phyloP scores from a whole-genome alignment of 2,113 vertebrate species.

The Calyptomena viridis region DNA sequence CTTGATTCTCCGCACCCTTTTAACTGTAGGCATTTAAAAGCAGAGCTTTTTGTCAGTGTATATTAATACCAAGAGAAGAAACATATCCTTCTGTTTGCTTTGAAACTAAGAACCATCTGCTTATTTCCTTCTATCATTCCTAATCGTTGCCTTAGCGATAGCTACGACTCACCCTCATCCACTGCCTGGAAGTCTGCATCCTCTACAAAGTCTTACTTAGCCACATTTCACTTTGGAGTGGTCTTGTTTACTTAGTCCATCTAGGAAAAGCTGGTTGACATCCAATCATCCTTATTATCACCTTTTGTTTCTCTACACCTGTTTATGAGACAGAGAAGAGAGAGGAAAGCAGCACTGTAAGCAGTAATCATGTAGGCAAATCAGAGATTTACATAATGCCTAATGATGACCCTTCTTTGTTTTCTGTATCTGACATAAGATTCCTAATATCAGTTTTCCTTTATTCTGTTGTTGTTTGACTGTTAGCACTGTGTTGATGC shows the following conservation, averaged over 20 bases:
- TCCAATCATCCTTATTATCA: fast-evolving
- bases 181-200: not conserved
- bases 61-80: not conserved
- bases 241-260: not conserved
- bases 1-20: not conserved
- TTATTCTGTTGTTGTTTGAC: not conserved
- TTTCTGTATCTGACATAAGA: not conserved
- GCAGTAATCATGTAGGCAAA: not conserved
- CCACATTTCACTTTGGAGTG: not conserved
- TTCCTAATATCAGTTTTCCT: not conserved
- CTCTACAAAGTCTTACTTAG: not conserved
- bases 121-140: not conserved
- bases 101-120: not conserved
- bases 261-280: not conserved
- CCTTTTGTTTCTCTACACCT: not conserved
- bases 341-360: not conserved
- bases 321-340: not conserved
- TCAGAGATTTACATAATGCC: not conserved
- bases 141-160: not conserved
- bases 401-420: not conserved
- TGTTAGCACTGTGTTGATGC: not conserved
- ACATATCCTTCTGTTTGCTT: not conserved
- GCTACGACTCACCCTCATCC: fast-evolving
- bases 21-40: not conserved
- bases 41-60: not conserved